A percentile compares a stretch with the other conserved stretches of the same genome.
Evolutionary conservation across 2,113 vertebrate species (phyloP).

Genomic region (Cochlearius cochlearius): DNA sequence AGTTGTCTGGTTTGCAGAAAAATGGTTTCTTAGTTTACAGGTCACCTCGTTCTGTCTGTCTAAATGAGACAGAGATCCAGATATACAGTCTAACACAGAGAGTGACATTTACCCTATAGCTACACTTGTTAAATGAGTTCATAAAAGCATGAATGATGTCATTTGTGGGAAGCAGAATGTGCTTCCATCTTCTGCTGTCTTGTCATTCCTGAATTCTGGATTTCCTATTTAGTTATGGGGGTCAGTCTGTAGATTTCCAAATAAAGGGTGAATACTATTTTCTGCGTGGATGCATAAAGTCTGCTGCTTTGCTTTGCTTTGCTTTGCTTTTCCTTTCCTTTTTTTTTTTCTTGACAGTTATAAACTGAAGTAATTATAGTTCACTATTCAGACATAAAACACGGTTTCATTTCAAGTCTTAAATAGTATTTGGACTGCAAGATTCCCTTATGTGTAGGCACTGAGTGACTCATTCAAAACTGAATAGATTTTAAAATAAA

Average conservation of each 20-base stretch:
- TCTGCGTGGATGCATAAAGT: neutral
- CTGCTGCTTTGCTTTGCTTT: neutral
- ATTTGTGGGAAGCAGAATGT: neutral
- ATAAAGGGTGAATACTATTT: neutral
- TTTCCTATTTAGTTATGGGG: neutral
- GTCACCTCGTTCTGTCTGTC: neutral
- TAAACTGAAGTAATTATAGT: constrained; percentile 26
- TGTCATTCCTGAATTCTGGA: neutral
- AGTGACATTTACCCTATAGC: neutral
- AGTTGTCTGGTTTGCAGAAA: neutral
- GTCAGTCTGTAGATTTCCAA: neutral
- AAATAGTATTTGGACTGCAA: constrained; percentile 60
- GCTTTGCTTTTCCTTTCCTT: neutral
- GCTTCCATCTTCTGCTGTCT: neutral
- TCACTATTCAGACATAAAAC: constrained; percentile 41
- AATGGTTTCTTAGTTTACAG: neutral
- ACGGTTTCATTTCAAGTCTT: constrained; percentile 34
- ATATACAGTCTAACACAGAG: neutral
- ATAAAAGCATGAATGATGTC: neutral
- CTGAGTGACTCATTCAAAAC: constrained; percentile 51
- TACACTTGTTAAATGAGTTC: neutral
- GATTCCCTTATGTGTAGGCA: constrained; percentile 21
- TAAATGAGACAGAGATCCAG: neutral
- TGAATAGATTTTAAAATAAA: constrained; percentile 56
- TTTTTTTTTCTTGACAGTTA: neutral